A percentile compares a stretch with the other conserved stretches of the same genome.
Evolutionary conservation across 2,797 vertebrate species (phyloP).

Genomic region (Girardinus metallicus): DNA sequence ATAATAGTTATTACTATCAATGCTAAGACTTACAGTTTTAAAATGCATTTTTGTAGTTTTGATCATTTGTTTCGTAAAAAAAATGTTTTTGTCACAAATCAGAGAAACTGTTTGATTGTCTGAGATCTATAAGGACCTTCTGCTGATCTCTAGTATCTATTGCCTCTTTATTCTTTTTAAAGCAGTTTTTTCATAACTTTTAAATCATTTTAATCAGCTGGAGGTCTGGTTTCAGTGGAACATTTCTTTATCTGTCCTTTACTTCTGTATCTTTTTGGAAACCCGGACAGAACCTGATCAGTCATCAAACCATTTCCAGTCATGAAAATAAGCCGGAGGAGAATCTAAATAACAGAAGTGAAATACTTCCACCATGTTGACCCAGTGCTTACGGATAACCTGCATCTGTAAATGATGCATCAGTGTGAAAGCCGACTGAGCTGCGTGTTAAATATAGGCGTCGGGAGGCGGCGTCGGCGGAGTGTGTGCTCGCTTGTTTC

Average conservation of each 20-base stretch:
- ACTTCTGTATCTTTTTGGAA: neutral
- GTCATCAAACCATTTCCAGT: neutral
- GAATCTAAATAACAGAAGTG: neutral
- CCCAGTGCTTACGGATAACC: neutral
- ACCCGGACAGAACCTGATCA: neutral
- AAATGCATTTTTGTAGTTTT: neutral
- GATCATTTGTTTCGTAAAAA: neutral
- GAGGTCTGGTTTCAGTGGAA: neutral
- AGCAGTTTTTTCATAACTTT: neutral
- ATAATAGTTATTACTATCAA: neutral
- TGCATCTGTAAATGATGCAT: constrained; percentile 30
- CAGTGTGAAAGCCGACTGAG: neutral
- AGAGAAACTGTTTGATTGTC: neutral
- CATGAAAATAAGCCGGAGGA: neutral
- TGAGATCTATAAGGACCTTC: neutral
- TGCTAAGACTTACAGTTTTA: neutral
- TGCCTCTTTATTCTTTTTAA: neutral
- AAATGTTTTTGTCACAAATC: neutral
- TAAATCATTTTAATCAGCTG: neutral
- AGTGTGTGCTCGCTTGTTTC: constrained; percentile 43
- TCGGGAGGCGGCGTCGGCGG: neutral
- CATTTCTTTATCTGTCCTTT: neutral
- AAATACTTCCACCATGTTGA: neutral
- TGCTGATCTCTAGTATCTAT: neutral
- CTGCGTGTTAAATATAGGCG: constrained; percentile 35